phyloP scores from a whole-genome alignment of 2,888 invertebrate species.

The Microctonus brassicae region DNA sequence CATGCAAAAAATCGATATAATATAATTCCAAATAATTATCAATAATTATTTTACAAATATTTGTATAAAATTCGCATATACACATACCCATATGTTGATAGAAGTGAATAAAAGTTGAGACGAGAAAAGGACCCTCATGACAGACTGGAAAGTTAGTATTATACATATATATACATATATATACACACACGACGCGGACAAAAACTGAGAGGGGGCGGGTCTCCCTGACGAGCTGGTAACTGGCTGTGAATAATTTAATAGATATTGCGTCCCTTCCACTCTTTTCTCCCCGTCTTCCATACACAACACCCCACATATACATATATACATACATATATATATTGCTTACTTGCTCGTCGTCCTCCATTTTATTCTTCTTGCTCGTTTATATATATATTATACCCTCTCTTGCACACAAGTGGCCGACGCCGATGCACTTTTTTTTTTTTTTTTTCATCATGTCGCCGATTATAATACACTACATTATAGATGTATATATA shows the following conservation, averaged over 20 bases:
- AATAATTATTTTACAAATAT: too few relatives aligned
- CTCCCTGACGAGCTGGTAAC: constrained; percentile 61
- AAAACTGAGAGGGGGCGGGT: constrained; percentile 55
- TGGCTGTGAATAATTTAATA: constrained; percentile 63
- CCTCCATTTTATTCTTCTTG: constrained; percentile 23
- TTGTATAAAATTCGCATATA: background rate
- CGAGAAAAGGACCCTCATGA: constrained; percentile 42
- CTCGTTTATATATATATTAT: constrained; percentile 25
- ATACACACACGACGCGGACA: constrained; percentile 39
- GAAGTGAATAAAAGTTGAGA: constrained; percentile 22
- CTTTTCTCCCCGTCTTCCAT: constrained; percentile 30
- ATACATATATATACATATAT: too few relatives aligned
- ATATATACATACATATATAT: constrained; percentile 16
- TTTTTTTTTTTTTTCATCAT: background rate
- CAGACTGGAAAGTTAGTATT: constrained; percentile 33
- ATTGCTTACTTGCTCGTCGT: constrained; percentile 19
- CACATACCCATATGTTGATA: background rate
- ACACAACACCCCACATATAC: constrained; percentile 14
- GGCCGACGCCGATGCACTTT: background rate
- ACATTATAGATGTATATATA: too few relatives aligned
- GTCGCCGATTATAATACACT: background rate
- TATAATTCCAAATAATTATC: too few relatives aligned
- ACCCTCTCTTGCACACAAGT: background rate
- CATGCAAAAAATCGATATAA: too few relatives aligned
- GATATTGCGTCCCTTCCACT: constrained; percentile 53